Base-by-base conservation (phyloP, 2,113 vertebrate genomes). In the Mystacornis crossleyi region DNA sequence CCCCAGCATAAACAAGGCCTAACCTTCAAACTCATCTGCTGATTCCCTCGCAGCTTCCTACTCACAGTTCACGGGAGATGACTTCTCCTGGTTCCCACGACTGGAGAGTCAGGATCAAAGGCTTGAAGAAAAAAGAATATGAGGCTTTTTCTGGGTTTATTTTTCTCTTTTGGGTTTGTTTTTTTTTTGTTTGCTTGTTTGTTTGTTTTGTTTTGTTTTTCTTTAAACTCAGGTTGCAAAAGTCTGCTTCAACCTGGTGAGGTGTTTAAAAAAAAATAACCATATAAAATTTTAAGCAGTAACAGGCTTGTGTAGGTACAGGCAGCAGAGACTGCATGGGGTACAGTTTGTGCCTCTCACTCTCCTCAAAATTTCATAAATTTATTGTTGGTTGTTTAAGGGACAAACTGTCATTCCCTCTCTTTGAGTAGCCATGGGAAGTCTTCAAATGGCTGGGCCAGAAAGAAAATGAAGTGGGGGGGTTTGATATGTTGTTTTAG, bases 1-100 rank as follows among this genome's bases (percentile, higher is more conserved):
- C 88, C 81, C 69, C 85, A 92, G 86, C 33, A 95, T 78, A 96
- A 96, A 96, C 93, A 94, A 82, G 93, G 93, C 95, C 96, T 85
- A 95, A 72, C 34, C 2, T 33, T 96, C 72, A 90, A 62, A 82
- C 81, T 91, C 91, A n/a, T 96, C 91, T 85, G 81, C 81, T 21
- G 62, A 61, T 91, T 97, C 91, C 87, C 93, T 93, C 13, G 2
- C 94, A 96, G 81, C 89, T 94, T 96, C 94, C 94, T 87, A 94
- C 93, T 94, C 95, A 70, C 94, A 94, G 95, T 91, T 95, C 93
- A 92, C 47, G 8, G 90, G 86, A 91, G 92, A 96, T 23, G 82
- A 82, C 64, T 93, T 73, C 95, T 92, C 93, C 89, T 61, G 47
- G 82, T 96, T 97, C 95, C 95, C 95, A 96, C 72, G 90, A 8